phyloP scores from a whole-genome alignment of 2,888 invertebrate species.

The Rhamnusium bicolor region DNA sequence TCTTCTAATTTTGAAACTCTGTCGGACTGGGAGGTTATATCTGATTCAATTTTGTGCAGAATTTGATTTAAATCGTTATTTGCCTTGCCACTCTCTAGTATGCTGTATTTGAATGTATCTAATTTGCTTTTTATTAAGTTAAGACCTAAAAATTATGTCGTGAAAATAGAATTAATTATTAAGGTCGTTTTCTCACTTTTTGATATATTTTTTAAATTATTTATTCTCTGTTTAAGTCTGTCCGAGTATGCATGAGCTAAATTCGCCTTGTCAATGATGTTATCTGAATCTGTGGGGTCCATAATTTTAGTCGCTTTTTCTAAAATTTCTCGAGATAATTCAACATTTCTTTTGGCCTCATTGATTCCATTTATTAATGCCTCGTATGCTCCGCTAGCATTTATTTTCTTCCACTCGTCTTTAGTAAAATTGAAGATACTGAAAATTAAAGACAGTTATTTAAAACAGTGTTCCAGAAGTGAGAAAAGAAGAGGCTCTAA shows the following conservation, averaged over 20 bases:
- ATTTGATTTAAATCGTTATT: slow-evolving; percentile 61
- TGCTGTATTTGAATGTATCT: slow-evolving; percentile 72
- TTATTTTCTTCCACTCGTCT: slow-evolving; percentile 76
- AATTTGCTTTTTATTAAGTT: slow-evolving; percentile 64
- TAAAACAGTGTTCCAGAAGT: too few relatives aligned
- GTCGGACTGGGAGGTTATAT: slow-evolving; percentile 52
- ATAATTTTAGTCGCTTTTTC: slow-evolving; percentile 64
- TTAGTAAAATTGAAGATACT: slow-evolving; percentile 65
- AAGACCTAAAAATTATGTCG: slow-evolving; percentile 54
- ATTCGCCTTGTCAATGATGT: slow-evolving; percentile 73
- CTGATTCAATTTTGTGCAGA: slow-evolving; percentile 53
- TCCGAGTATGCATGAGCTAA: slow-evolving; percentile 75
- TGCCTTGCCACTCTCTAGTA: slow-evolving; percentile 67
- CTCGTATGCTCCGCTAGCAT: slow-evolving; percentile 79
- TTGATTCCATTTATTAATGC: slow-evolving; percentile 83
- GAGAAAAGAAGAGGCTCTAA: too few relatives aligned
- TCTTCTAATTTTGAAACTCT: slow-evolving; percentile 51
- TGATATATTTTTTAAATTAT: slow-evolving; percentile 59
- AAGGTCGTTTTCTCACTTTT: slow-evolving; percentile 53
- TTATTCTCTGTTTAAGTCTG: slow-evolving; percentile 72
- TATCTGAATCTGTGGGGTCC: slow-evolving; percentile 70
- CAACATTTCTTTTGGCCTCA: slow-evolving; percentile 77
- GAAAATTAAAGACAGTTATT: slow-evolving; percentile 41
- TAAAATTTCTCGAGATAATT: slow-evolving; percentile 72
- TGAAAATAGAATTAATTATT: slow-evolving; percentile 29